Evolutionary conservation across 2,888 invertebrate genomes (phyloP).

Genomic region (Disparrhopalites patrizii): DNA sequence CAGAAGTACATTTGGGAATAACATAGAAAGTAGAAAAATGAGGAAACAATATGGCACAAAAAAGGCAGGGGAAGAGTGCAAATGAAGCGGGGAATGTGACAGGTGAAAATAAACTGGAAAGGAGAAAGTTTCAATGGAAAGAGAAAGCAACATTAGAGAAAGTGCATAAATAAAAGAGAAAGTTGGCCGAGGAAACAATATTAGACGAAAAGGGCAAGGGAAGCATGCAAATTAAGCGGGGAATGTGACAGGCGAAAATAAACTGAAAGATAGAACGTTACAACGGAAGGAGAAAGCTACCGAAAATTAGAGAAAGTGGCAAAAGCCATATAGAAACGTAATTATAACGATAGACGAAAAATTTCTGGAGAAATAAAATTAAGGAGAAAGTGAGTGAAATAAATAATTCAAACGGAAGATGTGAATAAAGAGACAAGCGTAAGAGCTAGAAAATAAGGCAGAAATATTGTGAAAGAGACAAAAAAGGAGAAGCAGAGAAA

Average conservation of each 20-base stretch:
- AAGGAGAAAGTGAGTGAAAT: background rate
- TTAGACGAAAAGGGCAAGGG: no score
- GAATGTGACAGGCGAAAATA: no score
- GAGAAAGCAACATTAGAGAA: background rate
- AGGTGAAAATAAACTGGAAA: no score
- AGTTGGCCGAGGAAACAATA: background rate
- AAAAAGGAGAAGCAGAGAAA: background rate
- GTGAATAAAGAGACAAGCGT: background rate
- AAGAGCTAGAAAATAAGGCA: background rate
- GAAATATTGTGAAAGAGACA: background rate
- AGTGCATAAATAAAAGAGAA: background rate
- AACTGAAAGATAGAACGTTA: no score
- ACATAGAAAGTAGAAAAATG: no score
- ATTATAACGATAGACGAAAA: background rate
- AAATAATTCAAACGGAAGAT: background rate
- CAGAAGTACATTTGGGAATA: no score
- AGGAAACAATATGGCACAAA: no score
- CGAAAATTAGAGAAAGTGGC: background rate
- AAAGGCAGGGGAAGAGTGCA: no score
- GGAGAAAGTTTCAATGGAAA: background rate
- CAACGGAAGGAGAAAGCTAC: no score
- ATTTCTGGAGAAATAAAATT: background rate
- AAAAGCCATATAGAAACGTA: background rate
- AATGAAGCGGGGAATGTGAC: no score
- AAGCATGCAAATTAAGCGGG: no score